phyloP scores from a whole-genome alignment of 2,797 vertebrate species.

The Balearica regulorum region DNA sequence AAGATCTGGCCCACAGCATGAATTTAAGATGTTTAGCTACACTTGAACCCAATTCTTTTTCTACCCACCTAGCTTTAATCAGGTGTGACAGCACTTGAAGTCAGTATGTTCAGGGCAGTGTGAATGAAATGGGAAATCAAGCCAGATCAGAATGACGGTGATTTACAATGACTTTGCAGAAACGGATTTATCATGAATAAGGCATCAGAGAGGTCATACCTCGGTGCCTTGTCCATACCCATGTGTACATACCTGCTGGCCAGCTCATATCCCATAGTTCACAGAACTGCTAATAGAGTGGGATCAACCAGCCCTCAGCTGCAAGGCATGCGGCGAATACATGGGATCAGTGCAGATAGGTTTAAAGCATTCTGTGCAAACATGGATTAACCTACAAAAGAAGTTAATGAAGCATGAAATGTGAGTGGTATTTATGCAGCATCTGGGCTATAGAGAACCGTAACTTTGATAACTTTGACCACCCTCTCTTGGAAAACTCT shows the following conservation, averaged over 20 bases:
- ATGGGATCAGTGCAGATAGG: rapidly evolving
- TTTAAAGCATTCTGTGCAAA: neutral
- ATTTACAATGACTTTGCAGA: neutral
- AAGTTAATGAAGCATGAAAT: neutral
- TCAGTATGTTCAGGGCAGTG: neutral
- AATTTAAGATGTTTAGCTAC: neutral
- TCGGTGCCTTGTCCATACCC: neutral
- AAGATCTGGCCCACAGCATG: neutral
- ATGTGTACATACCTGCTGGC: rapidly evolving
- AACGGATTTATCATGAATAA: neutral
- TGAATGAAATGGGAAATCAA: neutral
- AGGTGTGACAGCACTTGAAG: neutral
- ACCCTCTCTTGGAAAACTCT: neutral
- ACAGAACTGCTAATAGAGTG: neutral
- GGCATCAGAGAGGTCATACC: neutral
- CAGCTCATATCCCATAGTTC: neutral
- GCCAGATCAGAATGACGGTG: neutral
- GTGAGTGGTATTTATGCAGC: neutral
- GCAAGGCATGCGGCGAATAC: rapidly evolving
- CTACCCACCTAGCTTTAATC: neutral
- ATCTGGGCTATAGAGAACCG: neutral
- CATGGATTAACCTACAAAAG: neutral
- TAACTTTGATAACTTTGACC: neutral
- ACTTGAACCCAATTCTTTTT: neutral
- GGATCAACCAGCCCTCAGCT: neutral